A percentile compares a stretch with the other conserved stretches of the same genome.
Conservation (phyloP, 2,113 vertebrate genomes). For the Centrocercus urophasianus region DNA sequence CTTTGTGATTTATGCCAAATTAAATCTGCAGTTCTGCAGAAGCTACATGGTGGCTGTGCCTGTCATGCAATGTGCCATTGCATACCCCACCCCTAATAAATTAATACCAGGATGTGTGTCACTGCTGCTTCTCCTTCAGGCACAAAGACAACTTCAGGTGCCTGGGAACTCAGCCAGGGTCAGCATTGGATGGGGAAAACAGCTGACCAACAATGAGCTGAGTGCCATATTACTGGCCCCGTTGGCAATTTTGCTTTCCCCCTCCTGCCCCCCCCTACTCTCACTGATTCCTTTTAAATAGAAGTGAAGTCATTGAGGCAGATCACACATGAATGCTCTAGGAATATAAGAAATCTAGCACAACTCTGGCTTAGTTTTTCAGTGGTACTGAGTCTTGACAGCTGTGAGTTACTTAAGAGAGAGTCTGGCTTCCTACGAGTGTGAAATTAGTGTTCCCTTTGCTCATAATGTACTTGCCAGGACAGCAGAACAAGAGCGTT, state of each 20-base stretch:
- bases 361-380: background rate
- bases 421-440: background rate
- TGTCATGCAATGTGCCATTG: background rate
- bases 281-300: background rate
- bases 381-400: background rate
- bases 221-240: background rate
- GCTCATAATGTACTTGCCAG: rapidly evolving
- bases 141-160: background rate
- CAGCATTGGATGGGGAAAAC: background rate
- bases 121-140: background rate
- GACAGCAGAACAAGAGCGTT: background rate
- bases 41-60: background rate
- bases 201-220: background rate
- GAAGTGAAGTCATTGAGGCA: background rate
- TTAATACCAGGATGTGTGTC: background rate
- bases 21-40: background rate
- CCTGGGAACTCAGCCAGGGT: rapidly evolving
- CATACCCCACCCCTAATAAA: background rate
- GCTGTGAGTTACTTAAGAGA: background rate
- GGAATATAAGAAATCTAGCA: background rate
- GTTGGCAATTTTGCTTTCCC: background rate
- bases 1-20: background rate
- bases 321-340: background rate
- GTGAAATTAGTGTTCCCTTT: background rate
- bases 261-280: background rate